These are phyloP conservation scores for Aleadryas rufinucha DNA, from an alignment of 2,113 vertebrate species.

Conservation along the genomic window DNA sequence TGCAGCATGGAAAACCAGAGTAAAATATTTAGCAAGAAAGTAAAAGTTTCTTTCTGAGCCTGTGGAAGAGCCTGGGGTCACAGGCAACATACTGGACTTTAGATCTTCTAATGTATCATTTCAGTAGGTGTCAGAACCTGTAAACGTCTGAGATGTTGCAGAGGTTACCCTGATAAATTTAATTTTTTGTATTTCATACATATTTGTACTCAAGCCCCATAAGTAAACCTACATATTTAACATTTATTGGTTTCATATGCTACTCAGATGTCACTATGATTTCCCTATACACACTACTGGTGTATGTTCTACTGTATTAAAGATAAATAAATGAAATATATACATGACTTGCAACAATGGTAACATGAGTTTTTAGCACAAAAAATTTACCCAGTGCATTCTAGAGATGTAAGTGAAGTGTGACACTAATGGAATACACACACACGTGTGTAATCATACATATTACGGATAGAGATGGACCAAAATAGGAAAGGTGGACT, in stretches of 20 bases:
- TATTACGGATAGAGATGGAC: neutral
- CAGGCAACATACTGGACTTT: fast-evolving
- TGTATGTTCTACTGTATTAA: neutral
- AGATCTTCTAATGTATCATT: neutral
- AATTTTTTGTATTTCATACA: neutral
- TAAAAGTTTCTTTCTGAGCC: neutral
- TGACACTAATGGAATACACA: neutral
- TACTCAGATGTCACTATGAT: neutral
- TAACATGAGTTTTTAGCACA: neutral
- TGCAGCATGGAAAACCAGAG: neutral
- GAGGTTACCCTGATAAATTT: neutral
- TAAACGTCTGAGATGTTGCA: neutral
- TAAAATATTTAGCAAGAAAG: neutral
- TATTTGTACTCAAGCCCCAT: neutral
- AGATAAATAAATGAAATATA: neutral
- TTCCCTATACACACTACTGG: neutral
- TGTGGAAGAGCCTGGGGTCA: neutral
- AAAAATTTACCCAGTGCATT: neutral
- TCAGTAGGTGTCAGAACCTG: neutral
- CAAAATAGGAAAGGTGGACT: neutral
- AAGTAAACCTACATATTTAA: neutral
- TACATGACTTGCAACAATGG: neutral
- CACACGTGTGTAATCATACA: neutral
- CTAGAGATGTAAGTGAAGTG: neutral
- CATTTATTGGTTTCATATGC: neutral